Base-by-base conservation (phyloP, 2,888 invertebrate genomes). In the Dryobotodes eremita region DNA sequence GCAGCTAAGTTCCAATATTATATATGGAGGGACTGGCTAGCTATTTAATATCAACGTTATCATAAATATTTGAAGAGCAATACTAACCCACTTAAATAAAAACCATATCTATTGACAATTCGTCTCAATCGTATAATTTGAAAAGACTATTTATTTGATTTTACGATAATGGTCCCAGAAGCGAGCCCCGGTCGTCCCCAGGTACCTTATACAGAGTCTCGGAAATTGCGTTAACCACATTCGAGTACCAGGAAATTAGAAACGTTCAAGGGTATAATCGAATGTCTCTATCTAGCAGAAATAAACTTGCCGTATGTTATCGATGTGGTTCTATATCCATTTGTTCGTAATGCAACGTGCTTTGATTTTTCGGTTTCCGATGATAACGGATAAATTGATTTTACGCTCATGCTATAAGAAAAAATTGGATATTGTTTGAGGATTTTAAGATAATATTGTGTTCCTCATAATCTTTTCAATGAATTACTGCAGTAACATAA, bases 201-300 rank as follows among this genome's bases (percentile, higher is more conserved):
- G 95, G 96, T 95, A 95, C 92, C 90, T 90, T 90, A 91, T 91
- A 92, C 93, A 93, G 93, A 94, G 93, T 90, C 93, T 95, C 95
- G 97, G 97, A 97, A 97, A 97, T 97, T 96, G 95, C 94, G 95
- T 95, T 96, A 96, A 96, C 96, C 96, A 95, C 95, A 95, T 95
- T 95, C 94, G 94, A 94, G 93, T 93, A 94, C 94, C 96, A 96
- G 96, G 97, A 97, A 97, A 97, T 97, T 97, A 97, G 96, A 96
- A 96, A 96, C 94, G 96, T 95, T 96, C 93, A 93, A 94, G 94
- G 94, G 94, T 95, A 94, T 96, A 95, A 96, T 96, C 96, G 96
- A 96, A 96, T 96, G 95, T 95, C 94, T 93, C 93, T 91, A 90
- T 91, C 92, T 92, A 92, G 92, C 91, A 92, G 94, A 94, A 94